phyloP scores from a whole-genome alignment of 2,797 vertebrate genomes.

The Danio kyathit region DNA sequence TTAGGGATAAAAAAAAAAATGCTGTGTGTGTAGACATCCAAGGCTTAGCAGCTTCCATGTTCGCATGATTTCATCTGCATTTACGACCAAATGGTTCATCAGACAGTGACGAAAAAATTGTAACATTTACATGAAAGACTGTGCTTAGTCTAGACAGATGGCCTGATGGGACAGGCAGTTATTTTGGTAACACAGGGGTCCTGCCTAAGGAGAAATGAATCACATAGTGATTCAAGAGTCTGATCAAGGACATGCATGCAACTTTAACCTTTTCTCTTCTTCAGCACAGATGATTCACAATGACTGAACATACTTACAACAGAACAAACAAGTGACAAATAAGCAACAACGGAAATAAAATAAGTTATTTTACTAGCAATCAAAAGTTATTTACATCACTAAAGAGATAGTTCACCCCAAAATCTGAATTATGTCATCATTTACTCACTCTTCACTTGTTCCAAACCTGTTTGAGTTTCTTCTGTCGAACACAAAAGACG shows the following conservation, averaged over 20 bases:
- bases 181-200: conserved; percentile 50
- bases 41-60: conserved; percentile 3
- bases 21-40: not conserved
- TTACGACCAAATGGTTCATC: conserved; percentile 21
- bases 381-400: not conserved
- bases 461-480: no score
- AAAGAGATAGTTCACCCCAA: no score
- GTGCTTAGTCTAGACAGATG: conserved; percentile 13
- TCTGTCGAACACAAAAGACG: no score
- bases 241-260: conserved; percentile 66
- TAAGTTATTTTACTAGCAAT: not conserved
- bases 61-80: not conserved
- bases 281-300: conserved; percentile 53
- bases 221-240: conserved; percentile 65
- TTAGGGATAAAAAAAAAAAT: not conserved
- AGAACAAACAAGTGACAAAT: not conserved
- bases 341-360: not conserved
- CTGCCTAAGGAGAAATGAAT: conserved; percentile 61
- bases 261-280: conserved; percentile 68
- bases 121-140: not conserved
- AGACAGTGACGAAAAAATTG: not conserved
- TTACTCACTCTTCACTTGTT: no score
- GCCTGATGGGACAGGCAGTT: conserved; percentile 52
- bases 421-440: no score
- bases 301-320: not conserved